Conservation (phyloP, 2,797 vertebrate species). For the Micrastur ruficollis region DNA sequence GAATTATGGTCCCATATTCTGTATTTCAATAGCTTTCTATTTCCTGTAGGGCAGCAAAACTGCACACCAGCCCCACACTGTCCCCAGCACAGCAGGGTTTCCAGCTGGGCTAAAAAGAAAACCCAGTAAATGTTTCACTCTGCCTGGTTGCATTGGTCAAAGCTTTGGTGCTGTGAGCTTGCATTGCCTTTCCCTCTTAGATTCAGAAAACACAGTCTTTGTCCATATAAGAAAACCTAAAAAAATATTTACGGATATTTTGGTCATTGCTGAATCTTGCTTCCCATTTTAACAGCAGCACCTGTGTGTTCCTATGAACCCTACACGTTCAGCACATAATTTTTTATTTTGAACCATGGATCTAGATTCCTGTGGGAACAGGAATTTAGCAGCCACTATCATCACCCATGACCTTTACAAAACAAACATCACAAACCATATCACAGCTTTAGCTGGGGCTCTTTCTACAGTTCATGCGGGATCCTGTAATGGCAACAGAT, state of each 20-base stretch:
- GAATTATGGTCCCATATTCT: not conserved
- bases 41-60: not conserved
- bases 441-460: not conserved
- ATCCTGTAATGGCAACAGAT: not conserved
- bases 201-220: not conserved
- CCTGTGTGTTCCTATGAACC: not conserved
- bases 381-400: not conserved
- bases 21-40: not conserved
- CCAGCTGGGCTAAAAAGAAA: not conserved
- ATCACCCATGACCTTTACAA: not conserved
- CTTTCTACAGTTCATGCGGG: not conserved
- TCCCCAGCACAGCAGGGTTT: fast-evolving
- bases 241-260: not conserved
- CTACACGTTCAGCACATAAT: not conserved
- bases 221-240: not conserved
- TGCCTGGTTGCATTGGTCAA: not conserved
- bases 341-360: not conserved
- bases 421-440: not conserved
- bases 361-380: not conserved
- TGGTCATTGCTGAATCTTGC: not conserved
- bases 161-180: not conserved
- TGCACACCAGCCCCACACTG: fast-evolving
- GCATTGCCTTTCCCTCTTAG: not conserved
- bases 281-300: not conserved
- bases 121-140: not conserved